Conservation (phyloP, 2,888 invertebrate genomes). For the Mimumesa dahlbomi region DNA sequence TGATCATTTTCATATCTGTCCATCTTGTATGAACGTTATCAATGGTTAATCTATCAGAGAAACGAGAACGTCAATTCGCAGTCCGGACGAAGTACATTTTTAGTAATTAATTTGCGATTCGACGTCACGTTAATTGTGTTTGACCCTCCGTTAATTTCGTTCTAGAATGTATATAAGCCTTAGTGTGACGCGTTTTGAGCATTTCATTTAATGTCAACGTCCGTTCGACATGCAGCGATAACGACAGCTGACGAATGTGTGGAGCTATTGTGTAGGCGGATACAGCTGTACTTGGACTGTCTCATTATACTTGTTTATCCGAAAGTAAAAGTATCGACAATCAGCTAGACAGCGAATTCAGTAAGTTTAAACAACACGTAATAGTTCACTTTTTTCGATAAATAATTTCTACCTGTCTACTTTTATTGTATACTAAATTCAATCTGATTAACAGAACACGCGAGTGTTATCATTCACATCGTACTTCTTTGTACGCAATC, state of each 20-base stretch:
- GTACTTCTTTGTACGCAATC: too few species aligned
- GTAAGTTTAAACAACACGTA: too few species aligned
- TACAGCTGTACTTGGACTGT: constrained; percentile 50
- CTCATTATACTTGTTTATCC: constrained; percentile 20
- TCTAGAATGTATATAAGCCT: constrained; percentile 2
- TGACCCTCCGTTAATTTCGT: not conserved
- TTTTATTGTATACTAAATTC: too few species aligned
- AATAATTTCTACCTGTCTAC: too few species aligned
- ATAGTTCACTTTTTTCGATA: too few species aligned
- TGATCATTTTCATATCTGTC: not conserved
- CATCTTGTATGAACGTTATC: constrained; percentile 19
- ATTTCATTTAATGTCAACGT: constrained; percentile 26
- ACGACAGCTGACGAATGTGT: constrained; percentile 59
- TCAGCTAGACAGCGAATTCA: constrained; percentile 5
- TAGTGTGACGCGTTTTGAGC: not conserved
- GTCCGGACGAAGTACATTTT: constrained; percentile 14
- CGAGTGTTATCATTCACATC: too few species aligned
- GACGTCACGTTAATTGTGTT: constrained; percentile 2
- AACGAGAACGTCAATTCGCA: constrained; percentile 24
- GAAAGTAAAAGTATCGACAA: constrained; percentile 13
- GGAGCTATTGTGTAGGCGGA: constrained; percentile 48
- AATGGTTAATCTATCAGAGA: constrained; percentile 14
- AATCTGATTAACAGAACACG: too few species aligned
- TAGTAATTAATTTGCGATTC: constrained; percentile 5
- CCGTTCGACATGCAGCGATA: constrained; percentile 25